phyloP scores from a whole-genome alignment of 2,113 vertebrate species.

The Pachypanchax playfairii region DNA sequence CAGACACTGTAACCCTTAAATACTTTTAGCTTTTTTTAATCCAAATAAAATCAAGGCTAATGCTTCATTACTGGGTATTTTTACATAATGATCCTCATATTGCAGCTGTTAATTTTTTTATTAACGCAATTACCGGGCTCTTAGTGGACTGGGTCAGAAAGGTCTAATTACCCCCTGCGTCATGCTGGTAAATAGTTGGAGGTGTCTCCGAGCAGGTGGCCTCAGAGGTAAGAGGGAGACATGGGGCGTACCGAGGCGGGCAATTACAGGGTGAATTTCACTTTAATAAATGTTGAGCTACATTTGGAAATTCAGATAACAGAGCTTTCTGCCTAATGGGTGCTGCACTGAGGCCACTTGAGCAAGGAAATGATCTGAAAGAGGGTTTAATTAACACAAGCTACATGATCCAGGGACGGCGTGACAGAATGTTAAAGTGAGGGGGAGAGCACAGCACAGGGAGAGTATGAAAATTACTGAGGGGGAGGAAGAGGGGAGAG shows the following conservation, averaged over 20 bases:
- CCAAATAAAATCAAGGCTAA: slow-evolving; percentile 85
- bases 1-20: slow-evolving; percentile 72
- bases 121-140: slow-evolving; percentile 83
- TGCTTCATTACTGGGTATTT: slow-evolving; percentile 84
- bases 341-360: slow-evolving; percentile 88
- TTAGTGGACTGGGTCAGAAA: slow-evolving; percentile 76
- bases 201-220: slow-evolving; percentile 88
- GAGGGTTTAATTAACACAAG: slow-evolving; percentile 94
- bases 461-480: slow-evolving; percentile 74
- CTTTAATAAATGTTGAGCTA: slow-evolving; percentile 94
- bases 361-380: slow-evolving; percentile 89
- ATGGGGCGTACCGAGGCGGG: slow-evolving; percentile 83
- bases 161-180: slow-evolving; percentile 83
- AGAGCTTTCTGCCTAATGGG: slow-evolving; percentile 84
- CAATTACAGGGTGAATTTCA: slow-evolving; percentile 96
- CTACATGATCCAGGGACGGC: slow-evolving; percentile 84
- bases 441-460: slow-evolving; percentile 56
- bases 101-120: slow-evolving; percentile 81
- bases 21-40: slow-evolving; percentile 84
- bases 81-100: slow-evolving; percentile 84
- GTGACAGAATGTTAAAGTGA: slow-evolving; percentile 72
- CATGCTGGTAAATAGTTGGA: slow-evolving; percentile 82
- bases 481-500: slow-evolving; percentile 43
- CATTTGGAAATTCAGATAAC: slow-evolving; percentile 96
- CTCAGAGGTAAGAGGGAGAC: slow-evolving; percentile 88